Evolutionary conservation across 2,113 vertebrate species (phyloP).

Genomic region (Pristiophorus japonicus): DNA sequence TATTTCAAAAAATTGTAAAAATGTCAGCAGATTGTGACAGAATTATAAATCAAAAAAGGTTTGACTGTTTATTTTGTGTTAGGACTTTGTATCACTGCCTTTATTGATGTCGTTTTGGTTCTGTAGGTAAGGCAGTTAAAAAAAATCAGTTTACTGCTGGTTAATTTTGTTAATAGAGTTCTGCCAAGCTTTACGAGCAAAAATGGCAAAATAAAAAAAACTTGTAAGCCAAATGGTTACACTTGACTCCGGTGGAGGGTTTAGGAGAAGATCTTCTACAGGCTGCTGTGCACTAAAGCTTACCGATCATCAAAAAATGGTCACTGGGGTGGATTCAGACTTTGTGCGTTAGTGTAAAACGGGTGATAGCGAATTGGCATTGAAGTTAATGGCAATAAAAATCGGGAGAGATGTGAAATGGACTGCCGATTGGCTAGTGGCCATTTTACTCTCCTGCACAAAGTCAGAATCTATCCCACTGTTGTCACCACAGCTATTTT

Average conservation of each 20-base stretch:
- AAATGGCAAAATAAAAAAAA: neutral
- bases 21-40: neutral
- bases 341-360: neutral
- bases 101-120: conserved; percentile 5
- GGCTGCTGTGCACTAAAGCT: neutral
- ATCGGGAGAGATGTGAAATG: neutral
- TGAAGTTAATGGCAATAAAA: neutral
- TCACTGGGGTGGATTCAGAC: neutral
- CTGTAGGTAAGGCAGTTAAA: neutral
- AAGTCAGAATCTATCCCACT: neutral
- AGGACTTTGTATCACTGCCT: neutral
- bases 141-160: neutral
- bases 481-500: too few species aligned
- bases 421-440: neutral
- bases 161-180: neutral
- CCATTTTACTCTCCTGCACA: neutral
- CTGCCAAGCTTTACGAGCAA: neutral
- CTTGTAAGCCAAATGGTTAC: neutral
- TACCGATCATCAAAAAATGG: neutral
- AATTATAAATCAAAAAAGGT: neutral
- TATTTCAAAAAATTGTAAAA: conserved; percentile 15
- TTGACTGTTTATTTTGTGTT: neutral
- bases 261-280: neutral
- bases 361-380: neutral
- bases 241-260: neutral